Evolutionary conservation across 2,888 invertebrate species (phyloP), one percentile per base, ranked within the genome.

Genomic region (Drosophila emarginata): DNA sequence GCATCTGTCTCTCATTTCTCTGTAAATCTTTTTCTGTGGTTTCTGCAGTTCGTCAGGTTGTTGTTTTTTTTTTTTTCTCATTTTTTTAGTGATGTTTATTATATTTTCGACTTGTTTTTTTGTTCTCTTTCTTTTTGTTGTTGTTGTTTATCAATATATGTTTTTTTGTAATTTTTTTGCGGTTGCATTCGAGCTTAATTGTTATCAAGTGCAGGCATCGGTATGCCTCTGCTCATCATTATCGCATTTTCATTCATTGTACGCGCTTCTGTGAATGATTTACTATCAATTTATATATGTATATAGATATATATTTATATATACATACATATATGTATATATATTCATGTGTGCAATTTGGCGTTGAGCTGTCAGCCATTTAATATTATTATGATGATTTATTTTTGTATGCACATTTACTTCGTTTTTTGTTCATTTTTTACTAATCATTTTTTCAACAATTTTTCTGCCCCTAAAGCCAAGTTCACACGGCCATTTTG

Each of bases 181-280:
- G 14, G 53, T 61, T 66, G 51, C 52, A 39, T 66, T 75, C 61
- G 39, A 59, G 75, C 81, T 82, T 87, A 82, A 82, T 82, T 82
- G 88, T 73, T 85, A 85, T 82, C 81, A 85, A 76, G 60, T 61
- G 45, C 72, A 63, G 72, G 57, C 57, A 57, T 53, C 52, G 50
- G 52, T 9, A 23, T 45, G 67, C 71, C 62, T 59, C 72, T 73
- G 67, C 72, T 70, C 80, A 70, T 79, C 67, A 82, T 82, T 85
- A 82, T 74, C 72, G 75, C 67, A 54, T 53, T 61, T 23, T 56
- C 60, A 61, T 57, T 50, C 50, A 14, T 14, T 52, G 60, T 56
- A 37, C 26, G 53, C 7, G 58, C 7, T 32, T 26, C 59, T 45
- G 79, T 56, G 69, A 45, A 58, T 77, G 88, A 85, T 82, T 82